Conservation (phyloP, 2,797 vertebrate genomes). For the Acridotheres tristis region DNA sequence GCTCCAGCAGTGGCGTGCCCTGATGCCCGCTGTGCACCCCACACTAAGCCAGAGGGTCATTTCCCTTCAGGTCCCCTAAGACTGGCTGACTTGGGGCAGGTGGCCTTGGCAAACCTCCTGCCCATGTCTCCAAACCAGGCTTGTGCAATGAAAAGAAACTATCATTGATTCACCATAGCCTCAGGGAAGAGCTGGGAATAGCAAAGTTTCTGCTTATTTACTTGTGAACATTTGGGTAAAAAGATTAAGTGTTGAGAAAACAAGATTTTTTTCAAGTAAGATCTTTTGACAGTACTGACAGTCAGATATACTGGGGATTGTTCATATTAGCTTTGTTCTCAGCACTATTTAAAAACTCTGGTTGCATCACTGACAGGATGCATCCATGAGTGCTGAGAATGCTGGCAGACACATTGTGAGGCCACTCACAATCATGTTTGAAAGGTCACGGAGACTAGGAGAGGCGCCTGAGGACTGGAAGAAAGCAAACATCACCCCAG, state of each 20-base stretch:
- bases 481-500: not conserved
- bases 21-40: not conserved
- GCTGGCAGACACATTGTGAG: not conserved
- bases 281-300: not conserved
- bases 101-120: not conserved
- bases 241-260: constrained; percentile 16
- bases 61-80: not conserved
- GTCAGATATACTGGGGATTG: not conserved
- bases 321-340: not conserved
- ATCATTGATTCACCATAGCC: not conserved
- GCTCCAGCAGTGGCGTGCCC: not conserved
- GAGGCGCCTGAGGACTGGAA: not conserved
- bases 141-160: not conserved
- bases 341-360: not conserved
- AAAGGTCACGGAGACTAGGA: not conserved
- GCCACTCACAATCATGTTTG: not conserved
- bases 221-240: not conserved
- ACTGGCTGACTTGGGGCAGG: not conserved
- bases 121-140: not conserved
- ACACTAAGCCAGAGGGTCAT: not conserved
- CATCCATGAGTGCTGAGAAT: not conserved
- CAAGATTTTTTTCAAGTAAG: not conserved
- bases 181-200: not conserved
- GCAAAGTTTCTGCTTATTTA: not conserved
- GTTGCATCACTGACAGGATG: not conserved